A percentile compares a stretch with the other conserved stretches of the same genome.
Evolutionary conservation across 2,888 invertebrate genomes (phyloP).

Genomic region (Caenorhabditis plicata): DNA sequence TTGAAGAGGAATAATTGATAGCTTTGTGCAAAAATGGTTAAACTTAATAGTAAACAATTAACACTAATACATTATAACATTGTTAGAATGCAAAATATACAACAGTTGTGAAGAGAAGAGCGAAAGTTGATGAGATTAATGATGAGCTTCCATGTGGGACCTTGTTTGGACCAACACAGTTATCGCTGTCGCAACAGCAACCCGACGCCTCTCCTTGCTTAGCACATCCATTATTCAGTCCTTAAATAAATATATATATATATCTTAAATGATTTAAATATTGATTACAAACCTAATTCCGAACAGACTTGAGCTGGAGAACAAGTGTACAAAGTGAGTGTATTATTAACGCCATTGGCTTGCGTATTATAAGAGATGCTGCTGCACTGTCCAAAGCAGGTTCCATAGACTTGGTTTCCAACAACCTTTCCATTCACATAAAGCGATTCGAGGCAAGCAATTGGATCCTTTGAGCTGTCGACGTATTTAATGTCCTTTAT

Average conservation of each 20-base stretch:
- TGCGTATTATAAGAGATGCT: constrained; percentile 22
- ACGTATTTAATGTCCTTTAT: constrained; percentile 14
- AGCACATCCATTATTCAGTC: constrained; percentile 28
- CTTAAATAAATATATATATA: constrained; percentile 10
- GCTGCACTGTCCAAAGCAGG: constrained; percentile 37
- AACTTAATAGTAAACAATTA: too few relatives aligned
- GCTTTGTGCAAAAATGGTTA: too few relatives aligned
- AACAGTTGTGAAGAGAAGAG: constrained; percentile 27
- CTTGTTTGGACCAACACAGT: constrained; percentile 38
- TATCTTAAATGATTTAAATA: neutral
- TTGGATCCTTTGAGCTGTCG: constrained; percentile 8
- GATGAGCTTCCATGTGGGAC: constrained; percentile 15
- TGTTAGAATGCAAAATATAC: constrained; percentile 35
- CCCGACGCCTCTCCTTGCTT: constrained; percentile 30
- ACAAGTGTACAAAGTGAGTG: constrained; percentile 38
- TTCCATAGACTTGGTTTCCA: constrained; percentile 9
- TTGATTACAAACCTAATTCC: constrained; percentile 14
- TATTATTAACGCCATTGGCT: constrained; percentile 9
- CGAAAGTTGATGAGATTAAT: constrained; percentile 11
- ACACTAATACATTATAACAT: too few relatives aligned
- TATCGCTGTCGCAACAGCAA: constrained; percentile 44
- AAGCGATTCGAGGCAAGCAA: constrained; percentile 27
- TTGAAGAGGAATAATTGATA: too few relatives aligned
- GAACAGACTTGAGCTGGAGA: constrained; percentile 41
- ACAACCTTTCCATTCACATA: constrained; percentile 23